Conservation (phyloP, 2,797 vertebrate genomes). For the Sorex maritimensis region DNA sequence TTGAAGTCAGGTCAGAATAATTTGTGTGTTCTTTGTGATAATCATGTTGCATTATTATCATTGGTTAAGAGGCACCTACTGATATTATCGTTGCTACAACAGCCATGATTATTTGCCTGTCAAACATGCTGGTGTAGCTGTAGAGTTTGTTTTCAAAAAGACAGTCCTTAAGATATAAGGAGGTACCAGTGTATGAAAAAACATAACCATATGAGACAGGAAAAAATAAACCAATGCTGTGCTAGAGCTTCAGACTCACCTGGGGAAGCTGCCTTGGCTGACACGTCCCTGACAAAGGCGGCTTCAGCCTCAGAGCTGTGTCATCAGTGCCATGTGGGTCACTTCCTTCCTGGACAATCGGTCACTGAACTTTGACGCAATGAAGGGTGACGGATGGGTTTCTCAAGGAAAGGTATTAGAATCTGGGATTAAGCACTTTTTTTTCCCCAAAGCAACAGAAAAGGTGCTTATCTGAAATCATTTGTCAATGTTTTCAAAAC, state of each 20-base stretch:
- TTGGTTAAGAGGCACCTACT: accelerated
- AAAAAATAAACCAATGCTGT: neutral
- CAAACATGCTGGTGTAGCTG: accelerated
- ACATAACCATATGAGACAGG: neutral
- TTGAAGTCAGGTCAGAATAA: neutral
- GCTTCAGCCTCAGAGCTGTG: neutral
- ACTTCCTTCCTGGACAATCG: neutral
- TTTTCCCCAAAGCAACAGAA: neutral
- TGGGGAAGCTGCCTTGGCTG: neutral
- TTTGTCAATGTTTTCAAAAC: neutral
- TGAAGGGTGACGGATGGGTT: neutral
- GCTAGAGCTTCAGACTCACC: neutral
- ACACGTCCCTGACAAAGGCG: neutral
- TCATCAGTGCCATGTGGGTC: accelerated
- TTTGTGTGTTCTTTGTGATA: too few species aligned
- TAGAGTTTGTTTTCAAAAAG: neutral
- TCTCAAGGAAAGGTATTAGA: conserved; percentile 25
- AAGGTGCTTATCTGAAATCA: neutral
- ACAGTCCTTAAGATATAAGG: accelerated
- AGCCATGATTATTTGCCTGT: neutral
- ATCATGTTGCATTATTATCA: too few species aligned
- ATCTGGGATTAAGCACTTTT: too few species aligned
- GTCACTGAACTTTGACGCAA: neutral
- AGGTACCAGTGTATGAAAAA: too few species aligned
- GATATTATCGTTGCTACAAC: neutral